Evolutionary conservation across 1,140 invertebrate genomes (phyloP), one percentile per base, ranked within the genome.

Genomic region (Drosophila sp.): DNA sequence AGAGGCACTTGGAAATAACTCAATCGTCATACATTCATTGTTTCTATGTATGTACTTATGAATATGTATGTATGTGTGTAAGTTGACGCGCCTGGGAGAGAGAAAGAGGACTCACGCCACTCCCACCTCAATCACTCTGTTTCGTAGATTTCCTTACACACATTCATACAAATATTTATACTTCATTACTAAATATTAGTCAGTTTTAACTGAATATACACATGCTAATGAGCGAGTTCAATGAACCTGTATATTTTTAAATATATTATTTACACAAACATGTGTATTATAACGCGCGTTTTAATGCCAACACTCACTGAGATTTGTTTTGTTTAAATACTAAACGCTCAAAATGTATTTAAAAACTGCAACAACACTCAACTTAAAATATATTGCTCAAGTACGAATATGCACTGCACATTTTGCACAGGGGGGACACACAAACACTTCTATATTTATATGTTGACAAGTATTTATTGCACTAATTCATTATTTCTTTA

Each of bases 141-240:
- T 61, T 21, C 9, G 13, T 46, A 14, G 1, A 11, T 36, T 21
- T 16, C 6, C 21, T 6, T 25, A 46, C 18, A 25, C 9, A 41
- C 13, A 7, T 41, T 25, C 40, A 16, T 41, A 45, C 2, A 13
- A 7, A 13, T 11, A 27, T 13, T 27, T 48, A 0, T 13, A 48
- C 18, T 45, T 45, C 3, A 46, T 46, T 46, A 11, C n/a, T 11
- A 46, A 13, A 29, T 50, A 2, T 29, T 29, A 50, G 50, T 18
- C 13, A 11, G 2, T 16, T n/a, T 51, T 21, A 9, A 53, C 14
- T 21, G 21, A 21, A 21, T 21, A 21, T 18, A 18, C 7, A 36
- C 36, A 53, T 53, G 32, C 50, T 34, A 59, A 45, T 45, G 14
- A 45, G 18, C n/a, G n/a, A 45, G 56, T 58, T 58, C 56, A 34